These are phyloP conservation scores for Premnoplex brunnescens DNA, from an alignment of 2,797 vertebrate genomes.

Conservation along the genomic window DNA sequence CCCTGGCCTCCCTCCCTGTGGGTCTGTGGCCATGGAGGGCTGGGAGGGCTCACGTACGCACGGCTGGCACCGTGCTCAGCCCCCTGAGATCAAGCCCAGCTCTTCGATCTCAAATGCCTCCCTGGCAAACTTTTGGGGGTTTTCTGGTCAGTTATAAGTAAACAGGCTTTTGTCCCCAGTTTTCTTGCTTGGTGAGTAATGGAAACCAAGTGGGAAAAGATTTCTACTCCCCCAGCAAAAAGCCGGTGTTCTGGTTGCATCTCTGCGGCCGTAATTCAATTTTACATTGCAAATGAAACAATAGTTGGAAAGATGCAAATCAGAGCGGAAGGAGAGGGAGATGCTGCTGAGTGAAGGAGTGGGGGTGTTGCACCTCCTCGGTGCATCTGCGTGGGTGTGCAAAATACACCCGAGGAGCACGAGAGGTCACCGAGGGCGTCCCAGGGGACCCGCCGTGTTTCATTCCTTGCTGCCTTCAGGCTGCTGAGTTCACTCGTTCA, in stretches of 20 bases:
- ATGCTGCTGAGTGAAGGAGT: background rate
- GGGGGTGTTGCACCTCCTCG: background rate
- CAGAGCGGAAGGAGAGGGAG: background rate
- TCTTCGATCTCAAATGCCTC: background rate
- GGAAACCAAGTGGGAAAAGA: background rate
- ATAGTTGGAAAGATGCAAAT: slow-evolving; percentile 53
- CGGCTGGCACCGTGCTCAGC: background rate
- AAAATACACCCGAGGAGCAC: background rate
- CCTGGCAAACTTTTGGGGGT: background rate
- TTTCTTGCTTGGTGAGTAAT: background rate
- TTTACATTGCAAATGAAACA: slow-evolving; percentile 56
- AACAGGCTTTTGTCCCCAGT: background rate
- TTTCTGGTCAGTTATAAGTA: background rate
- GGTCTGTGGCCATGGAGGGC: background rate
- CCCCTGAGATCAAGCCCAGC: background rate
- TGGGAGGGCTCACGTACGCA: background rate
- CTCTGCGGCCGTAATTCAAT: background rate
- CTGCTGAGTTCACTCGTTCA: background rate
- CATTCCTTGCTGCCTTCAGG: background rate
- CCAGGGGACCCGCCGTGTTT: background rate
- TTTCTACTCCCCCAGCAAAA: background rate
- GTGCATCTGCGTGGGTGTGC: background rate
- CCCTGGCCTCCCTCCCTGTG: background rate
- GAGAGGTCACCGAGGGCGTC: background rate
- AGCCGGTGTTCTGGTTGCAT: background rate